Evolutionary conservation across 2,888 invertebrate species (phyloP), one percentile per base, ranked within the genome.

Genomic region (Chrysina gloriosa): DNA sequence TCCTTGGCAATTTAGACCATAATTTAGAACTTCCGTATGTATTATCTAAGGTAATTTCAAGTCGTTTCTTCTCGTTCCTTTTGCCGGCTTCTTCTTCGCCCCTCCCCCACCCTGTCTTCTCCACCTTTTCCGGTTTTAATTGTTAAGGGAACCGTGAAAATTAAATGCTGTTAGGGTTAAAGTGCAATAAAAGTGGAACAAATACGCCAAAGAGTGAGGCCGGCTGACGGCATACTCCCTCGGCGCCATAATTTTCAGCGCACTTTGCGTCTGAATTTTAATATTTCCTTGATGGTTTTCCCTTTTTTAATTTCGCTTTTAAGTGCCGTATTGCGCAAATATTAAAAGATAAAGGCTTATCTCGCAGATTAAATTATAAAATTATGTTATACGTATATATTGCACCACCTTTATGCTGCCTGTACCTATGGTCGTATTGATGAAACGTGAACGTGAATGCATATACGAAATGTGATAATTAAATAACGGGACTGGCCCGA

Each of bases 101-200:
- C 23, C 21, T 56, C 42, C 56, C 56, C 31, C 27, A 7, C 14
- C 58, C 48, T 3, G n/a, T n/a, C n/a, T n/a, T n/a, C 48, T 11
- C n/a, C 9, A 31, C 16, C 31, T 31, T 58, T 25, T 39, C 39
- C 58, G 58, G 58, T 58, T 58, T 63, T 63, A 54, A 54, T 65
- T 65, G 65, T 65, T 54, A 65, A 65, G 65, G 52, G 65, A 52
- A 54, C 50, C 54, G 54, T 65, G 65, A 65, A 65, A 65, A 65
- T 65, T 65, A 65, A 65, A 65, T 65, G 54, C 65, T 42, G 52
- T 42, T 54, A 65, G 54, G 65, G 65, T 42, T 65, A 54, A 65
- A 65, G 65, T 65, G 65, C 36, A 65, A 65, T 65, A 65, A 65
- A 65, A 65, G 56, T 56, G 56, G 54, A 54, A 65, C 42, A 65